phyloP scores from a whole-genome alignment of 2,888 invertebrate species.

The Eueremaeus valkanovi region DNA sequence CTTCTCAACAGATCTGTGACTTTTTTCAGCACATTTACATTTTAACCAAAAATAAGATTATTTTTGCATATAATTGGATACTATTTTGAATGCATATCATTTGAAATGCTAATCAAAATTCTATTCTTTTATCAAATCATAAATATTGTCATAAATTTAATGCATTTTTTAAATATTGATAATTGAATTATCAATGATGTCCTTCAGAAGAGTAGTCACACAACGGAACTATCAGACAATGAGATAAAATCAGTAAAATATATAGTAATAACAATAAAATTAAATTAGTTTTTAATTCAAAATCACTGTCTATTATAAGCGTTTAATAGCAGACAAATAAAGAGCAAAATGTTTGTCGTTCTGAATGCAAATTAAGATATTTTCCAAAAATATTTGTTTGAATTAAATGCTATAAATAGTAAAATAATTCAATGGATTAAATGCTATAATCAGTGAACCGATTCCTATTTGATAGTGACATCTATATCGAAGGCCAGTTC shows the following conservation, averaged over 20 bases:
- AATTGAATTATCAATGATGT: neutral
- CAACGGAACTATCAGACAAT: neutral
- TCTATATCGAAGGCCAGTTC: neutral
- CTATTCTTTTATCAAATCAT: too few species aligned
- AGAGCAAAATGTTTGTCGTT: neutral
- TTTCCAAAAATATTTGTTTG: neutral
- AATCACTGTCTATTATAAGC: neutral
- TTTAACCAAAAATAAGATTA: too few species aligned
- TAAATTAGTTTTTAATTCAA: neutral
- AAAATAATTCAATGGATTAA: neutral
- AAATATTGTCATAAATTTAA: too few species aligned
- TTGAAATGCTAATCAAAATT: too few species aligned
- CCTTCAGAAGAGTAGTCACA: neutral
- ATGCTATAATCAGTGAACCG: neutral
- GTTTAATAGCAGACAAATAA: neutral
- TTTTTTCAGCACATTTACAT: too few species aligned
- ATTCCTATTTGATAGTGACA: neutral
- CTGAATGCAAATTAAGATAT: neutral
- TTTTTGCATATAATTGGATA: too few species aligned
- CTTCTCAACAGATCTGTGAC: too few species aligned
- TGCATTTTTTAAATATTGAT: neutral
- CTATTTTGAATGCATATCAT: too few species aligned
- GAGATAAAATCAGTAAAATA: too few species aligned
- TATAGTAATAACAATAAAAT: neutral
- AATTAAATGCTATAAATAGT: neutral